These are phyloP conservation scores for Pristis pectinata DNA, from an alignment of 2,797 vertebrate species.

Conservation along the genomic window DNA sequence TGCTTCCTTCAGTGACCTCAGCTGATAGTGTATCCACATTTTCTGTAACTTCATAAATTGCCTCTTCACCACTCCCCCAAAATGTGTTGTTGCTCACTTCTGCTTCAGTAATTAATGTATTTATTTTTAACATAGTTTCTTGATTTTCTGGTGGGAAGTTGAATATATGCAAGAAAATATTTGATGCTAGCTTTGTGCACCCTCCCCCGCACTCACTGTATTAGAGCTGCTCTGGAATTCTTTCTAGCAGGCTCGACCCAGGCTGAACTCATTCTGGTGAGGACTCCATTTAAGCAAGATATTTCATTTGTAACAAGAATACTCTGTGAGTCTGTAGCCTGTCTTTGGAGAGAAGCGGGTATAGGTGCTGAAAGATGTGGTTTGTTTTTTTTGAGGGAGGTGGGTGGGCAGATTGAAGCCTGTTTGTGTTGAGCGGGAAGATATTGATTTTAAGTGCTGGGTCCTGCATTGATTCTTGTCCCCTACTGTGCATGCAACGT, in stretches of 20 bases:
- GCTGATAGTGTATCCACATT: background rate
- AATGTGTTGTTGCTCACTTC: background rate
- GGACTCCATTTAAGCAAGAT: slow-evolving; percentile 12
- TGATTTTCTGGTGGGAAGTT: background rate
- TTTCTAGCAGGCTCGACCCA: background rate
- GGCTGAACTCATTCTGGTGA: background rate
- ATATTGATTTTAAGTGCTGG: slow-evolving; percentile 38
- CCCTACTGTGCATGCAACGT: slow-evolving; percentile 43
- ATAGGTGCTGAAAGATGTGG: background rate
- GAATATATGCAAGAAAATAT: background rate
- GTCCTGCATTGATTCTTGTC: slow-evolving; percentile 41
- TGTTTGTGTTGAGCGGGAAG: slow-evolving; percentile 7
- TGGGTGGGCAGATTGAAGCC: background rate
- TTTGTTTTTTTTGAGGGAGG: background rate
- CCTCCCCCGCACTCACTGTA: background rate
- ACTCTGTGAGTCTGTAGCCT: background rate
- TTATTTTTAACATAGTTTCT: background rate
- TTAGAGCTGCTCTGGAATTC: background rate
- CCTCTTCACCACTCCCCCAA: background rate
- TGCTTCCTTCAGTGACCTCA: too few species aligned
- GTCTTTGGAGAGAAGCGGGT: background rate
- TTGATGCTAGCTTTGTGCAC: background rate
- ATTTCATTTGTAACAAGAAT: background rate
- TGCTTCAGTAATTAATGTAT: background rate
- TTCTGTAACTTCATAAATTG: background rate